These are phyloP conservation scores for Pelobates cultripes DNA, from an alignment of 2,797 vertebrate genomes.

Conservation along the genomic window DNA sequence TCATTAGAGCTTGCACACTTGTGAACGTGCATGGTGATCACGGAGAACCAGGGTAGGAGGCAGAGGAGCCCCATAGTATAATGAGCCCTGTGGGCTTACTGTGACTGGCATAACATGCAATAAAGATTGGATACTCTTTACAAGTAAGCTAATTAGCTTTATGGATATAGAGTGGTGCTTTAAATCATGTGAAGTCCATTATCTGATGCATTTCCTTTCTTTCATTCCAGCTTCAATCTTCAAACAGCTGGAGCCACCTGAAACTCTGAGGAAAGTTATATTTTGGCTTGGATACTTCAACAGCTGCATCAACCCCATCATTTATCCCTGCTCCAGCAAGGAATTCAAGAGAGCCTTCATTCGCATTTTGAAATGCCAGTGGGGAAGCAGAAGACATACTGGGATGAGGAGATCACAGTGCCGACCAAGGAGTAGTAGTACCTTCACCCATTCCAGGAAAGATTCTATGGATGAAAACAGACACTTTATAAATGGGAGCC, in stretches of 20 bases:
- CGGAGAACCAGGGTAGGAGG: too few relatives aligned
- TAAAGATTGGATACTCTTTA: too few relatives aligned
- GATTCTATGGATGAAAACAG: slow-evolving; percentile 84
- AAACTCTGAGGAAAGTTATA: slow-evolving; percentile 90
- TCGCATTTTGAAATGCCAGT: slow-evolving; percentile 89
- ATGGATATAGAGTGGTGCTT: too few relatives aligned
- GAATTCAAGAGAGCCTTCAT: slow-evolving; percentile 97
- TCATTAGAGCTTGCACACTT: too few relatives aligned
- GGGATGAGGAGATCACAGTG: slow-evolving; percentile 86
- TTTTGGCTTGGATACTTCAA: slow-evolving; percentile 99
- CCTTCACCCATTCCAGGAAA: slow-evolving; percentile 79
- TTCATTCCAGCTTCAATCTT: slow-evolving; percentile 85
- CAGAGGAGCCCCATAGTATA: too few relatives aligned
- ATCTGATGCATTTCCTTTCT: slow-evolving; percentile 36
- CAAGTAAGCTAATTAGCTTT: too few relatives aligned
- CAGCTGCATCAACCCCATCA: slow-evolving; percentile 97
- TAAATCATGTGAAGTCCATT: too few relatives aligned
- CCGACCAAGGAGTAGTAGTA: slow-evolving; percentile 84
- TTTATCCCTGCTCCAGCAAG: slow-evolving; percentile 96
- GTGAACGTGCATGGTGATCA: too few relatives aligned
- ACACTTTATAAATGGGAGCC: slow-evolving; percentile 86
- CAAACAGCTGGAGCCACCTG: slow-evolving; percentile 83
- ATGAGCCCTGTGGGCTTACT: too few relatives aligned
- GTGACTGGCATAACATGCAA: too few relatives aligned
- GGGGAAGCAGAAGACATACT: slow-evolving; percentile 75